These are phyloP conservation scores for Rutilus rutilus DNA, from an alignment of 2,113 vertebrate species.

Conservation along the genomic window DNA sequence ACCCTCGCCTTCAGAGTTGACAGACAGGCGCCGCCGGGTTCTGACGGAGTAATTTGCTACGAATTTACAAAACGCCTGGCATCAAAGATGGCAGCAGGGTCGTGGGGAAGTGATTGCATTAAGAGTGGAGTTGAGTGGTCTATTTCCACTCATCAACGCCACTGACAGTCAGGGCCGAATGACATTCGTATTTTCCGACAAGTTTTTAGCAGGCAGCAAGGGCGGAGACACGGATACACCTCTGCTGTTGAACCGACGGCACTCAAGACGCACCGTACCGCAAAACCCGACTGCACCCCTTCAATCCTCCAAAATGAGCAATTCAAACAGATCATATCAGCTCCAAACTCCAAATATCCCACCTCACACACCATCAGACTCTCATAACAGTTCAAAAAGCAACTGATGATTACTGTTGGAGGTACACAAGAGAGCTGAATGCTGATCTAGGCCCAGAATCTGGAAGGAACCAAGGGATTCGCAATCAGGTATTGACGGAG, in stretches of 20 bases:
- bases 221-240: constrained; percentile 22
- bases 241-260: not conserved
- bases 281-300: not conserved
- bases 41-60: constrained; percentile 85
- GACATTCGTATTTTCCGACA: constrained; percentile 48
- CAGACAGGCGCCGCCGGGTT: constrained; percentile 74
- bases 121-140: constrained; percentile 63
- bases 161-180: constrained; percentile 63
- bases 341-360: not conserved
- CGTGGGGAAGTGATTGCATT: constrained; percentile 74
- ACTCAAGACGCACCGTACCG: not conserved
- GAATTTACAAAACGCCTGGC: constrained; percentile 73
- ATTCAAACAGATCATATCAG: constrained; percentile 12
- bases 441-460: constrained; percentile 51
- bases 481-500: constrained; percentile 58
- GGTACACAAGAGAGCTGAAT: constrained; percentile 43
- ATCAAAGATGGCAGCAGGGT: constrained; percentile 73
- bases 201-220: constrained; percentile 50
- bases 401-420: constrained; percentile 10
- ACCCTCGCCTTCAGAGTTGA: constrained; percentile 73
- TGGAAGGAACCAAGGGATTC: constrained; percentile 33
- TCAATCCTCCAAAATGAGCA: constrained; percentile 21
- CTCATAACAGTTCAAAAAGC: constrained; percentile 2
- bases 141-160: constrained; percentile 73
- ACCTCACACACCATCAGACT: not conserved